Conservation (phyloP, 1,140 invertebrate genomes). For the Sesamia nonagrioides region DNA sequence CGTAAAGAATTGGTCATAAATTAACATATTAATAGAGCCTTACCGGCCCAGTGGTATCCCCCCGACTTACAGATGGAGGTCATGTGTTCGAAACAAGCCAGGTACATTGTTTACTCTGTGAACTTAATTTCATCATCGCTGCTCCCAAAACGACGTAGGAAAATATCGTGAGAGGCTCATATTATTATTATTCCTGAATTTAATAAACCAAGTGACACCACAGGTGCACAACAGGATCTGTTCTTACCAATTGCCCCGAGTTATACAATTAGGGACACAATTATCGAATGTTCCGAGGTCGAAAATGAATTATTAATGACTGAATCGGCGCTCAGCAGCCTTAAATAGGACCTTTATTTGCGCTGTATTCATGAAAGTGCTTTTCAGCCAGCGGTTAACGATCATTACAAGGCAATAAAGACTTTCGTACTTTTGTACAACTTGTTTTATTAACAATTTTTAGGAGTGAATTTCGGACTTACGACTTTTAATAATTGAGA, state of each 20-base stretch:
- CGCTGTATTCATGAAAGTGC: constrained; percentile 45
- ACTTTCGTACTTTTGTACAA: constrained; percentile 37
- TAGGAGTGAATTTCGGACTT: constrained; percentile 21
- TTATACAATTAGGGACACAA: constrained; percentile 16
- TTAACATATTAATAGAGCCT: too few relatives aligned
- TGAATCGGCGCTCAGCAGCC: constrained; percentile 18
- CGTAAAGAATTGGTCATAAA: too few relatives aligned
- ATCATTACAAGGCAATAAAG: constrained; percentile 49
- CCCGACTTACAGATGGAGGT: too few relatives aligned
- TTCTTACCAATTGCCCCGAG: not conserved
- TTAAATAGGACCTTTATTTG: constrained; percentile 47
- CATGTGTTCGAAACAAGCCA: too few relatives aligned
- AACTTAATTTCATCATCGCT: too few relatives aligned
- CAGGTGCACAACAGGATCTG: not conserved
- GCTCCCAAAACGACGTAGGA: too few relatives aligned
- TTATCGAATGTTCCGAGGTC: constrained; percentile 42
- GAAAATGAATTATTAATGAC: constrained; percentile 50
- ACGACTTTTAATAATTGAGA: constrained; percentile 34
- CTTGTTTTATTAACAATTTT: constrained; percentile 38
- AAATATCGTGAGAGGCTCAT: too few relatives aligned
- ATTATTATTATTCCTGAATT: not conserved
- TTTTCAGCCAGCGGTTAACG: constrained; percentile 31
- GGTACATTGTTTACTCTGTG: too few relatives aligned
- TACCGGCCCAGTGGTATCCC: too few relatives aligned
- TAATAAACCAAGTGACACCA: not conserved